Base-by-base conservation (phyloP, 2,113 vertebrate species). In the Puffinus mauretanicus region DNA sequence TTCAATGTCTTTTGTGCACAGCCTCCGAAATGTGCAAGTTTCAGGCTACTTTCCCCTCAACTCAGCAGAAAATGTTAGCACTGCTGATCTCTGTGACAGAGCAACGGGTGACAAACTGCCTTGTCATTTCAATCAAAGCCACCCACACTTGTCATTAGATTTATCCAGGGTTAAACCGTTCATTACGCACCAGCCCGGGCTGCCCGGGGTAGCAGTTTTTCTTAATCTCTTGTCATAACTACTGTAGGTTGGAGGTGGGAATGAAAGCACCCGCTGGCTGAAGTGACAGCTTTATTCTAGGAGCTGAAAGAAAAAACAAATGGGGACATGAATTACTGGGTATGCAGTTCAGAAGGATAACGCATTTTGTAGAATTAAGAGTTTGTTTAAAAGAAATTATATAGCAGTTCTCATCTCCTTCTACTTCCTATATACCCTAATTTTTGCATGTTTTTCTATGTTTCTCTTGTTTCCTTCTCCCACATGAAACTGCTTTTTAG, bases 81-180 rank as follows among this genome's bases (percentile, higher is more conserved):
- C 88, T 73, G 38, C 62, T 52, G 62, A 57, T 95, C 21, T 69
- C 54, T 51, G 60, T 88, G 78, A 76, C 88, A 86, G 90, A 84
- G 70, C 72, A 60, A 24, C 1, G 36, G 61, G 91, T 94, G 96
- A 94, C 88, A 44, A 93, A 96, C 88, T 57, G 85, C 93, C 90
- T 90, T 82, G 89, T 96, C 65, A 84, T 93, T 93, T 95, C 75
- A 77, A 88, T 86, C 49, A 55, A 92, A 52, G 49, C 94, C 84
- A 93, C 97, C 95, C 93, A 96, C 97, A 92, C 80, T 93, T 92
- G 84, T 94, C 84, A 94, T 95, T 91, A 95, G 94, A 82, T 97
- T 97, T 97, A 95, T 94, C 95, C 86, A 92, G 96, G 94, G 96
- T 95, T 97, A 94, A 96, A 77, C 86, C n/a, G 61, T 83, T 96